A percentile compares a stretch with the other conserved stretches of the same genome.
These are phyloP conservation scores for Nasonia giraulti DNA, from an alignment of 1,140 invertebrate genomes.

Conservation along the genomic window DNA sequence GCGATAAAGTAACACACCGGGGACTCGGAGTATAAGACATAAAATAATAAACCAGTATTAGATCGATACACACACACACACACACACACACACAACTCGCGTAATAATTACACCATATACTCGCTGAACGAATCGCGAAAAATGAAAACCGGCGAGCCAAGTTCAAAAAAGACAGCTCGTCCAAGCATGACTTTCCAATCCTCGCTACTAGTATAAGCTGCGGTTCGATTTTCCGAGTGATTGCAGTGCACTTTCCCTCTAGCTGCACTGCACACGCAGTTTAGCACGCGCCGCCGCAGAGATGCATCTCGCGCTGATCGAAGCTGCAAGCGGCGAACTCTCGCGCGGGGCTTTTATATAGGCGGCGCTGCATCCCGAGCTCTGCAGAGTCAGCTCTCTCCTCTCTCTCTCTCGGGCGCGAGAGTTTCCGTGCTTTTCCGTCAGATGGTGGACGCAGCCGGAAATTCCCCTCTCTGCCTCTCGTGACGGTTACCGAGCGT, in stretches of 20 bases:
- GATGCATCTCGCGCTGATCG: background rate
- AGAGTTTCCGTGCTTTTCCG: constrained; percentile 44
- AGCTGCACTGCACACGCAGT: no score
- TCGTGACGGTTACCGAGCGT: background rate
- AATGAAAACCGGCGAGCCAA: no score
- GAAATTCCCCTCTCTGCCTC: background rate
- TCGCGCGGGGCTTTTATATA: background rate
- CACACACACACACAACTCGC: no score
- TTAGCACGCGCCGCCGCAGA: no score
- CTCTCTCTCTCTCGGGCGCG: background rate
- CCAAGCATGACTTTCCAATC: background rate
- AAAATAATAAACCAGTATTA: no score
- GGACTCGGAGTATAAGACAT: no score
- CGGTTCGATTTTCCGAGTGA: background rate
- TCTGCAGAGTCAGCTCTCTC: no score
- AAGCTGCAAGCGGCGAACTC: background rate
- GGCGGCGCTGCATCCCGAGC: background rate
- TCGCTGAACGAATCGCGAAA: no score
- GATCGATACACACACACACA: no score
- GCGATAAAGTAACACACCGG: no score
- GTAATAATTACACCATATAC: no score
- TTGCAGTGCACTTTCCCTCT: no score
- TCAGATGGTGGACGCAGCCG: constrained; percentile 40
- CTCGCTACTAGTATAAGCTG: background rate
- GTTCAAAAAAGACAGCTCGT: background rate